phyloP scores from a whole-genome alignment of 2,113 vertebrate genomes.

The Sapajus apella region DNA sequence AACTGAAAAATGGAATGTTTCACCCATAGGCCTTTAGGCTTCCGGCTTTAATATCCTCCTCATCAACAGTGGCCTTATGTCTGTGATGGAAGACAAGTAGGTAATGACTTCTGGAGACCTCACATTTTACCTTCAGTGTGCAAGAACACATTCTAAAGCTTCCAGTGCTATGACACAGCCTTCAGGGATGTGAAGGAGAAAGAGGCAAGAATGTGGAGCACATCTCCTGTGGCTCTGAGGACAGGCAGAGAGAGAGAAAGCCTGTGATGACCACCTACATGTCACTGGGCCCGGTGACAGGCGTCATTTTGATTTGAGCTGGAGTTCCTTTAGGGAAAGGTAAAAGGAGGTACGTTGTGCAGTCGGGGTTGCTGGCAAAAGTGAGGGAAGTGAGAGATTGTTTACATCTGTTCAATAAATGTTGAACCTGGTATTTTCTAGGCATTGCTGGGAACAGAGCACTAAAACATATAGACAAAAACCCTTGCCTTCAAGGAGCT shows the following conservation, averaged over 20 bases:
- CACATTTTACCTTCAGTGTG: not conserved
- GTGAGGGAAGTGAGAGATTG: not conserved
- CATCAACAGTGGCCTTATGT: not conserved
- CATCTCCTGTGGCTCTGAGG: accelerated
- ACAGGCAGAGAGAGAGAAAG: not conserved
- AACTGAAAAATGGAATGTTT: slow-evolving; percentile 23
- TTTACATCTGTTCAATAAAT: not conserved
- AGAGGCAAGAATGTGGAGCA: not conserved
- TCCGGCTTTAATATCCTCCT: not conserved
- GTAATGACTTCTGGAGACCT: not conserved
- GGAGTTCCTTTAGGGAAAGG: not conserved
- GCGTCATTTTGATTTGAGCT: not conserved
- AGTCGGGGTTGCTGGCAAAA: not conserved
- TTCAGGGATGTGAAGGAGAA: not conserved
- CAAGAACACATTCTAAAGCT: not conserved
- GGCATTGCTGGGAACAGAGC: not conserved
- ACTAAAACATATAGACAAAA: not conserved
- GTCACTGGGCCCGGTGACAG: not conserved
- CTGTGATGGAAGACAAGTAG: not conserved
- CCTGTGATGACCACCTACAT: not conserved
- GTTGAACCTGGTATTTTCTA: not conserved
- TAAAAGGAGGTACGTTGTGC: too few relatives aligned
- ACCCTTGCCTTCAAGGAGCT: not conserved
- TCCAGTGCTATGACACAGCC: not conserved
- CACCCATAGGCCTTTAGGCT: not conserved